Evolutionary conservation across 2,888 invertebrate genomes (phyloP).

Genomic region (Heteropelma amictum): DNA sequence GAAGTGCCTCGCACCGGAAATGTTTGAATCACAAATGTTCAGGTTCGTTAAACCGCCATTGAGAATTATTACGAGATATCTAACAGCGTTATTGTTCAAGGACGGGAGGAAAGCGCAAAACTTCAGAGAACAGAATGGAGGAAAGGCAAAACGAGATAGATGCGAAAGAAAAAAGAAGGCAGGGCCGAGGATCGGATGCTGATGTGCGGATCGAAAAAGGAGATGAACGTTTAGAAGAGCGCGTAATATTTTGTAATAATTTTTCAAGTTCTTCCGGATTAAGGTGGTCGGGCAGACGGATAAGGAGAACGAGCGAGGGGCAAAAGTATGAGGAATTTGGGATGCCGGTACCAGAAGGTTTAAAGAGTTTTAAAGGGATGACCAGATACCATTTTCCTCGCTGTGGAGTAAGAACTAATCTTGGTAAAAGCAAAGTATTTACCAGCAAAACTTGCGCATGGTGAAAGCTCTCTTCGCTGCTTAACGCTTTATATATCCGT

Average conservation of each 20-base stretch:
- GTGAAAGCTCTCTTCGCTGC: constrained; percentile 51
- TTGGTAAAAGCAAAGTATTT: constrained; percentile 61
- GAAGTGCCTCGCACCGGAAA: too few species aligned
- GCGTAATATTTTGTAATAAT: constrained; percentile 68
- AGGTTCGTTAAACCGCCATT: too few species aligned
- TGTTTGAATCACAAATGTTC: too few species aligned
- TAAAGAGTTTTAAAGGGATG: constrained; percentile 16
- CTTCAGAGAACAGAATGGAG: too few species aligned
- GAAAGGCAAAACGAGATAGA: too few species aligned
- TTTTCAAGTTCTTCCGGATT: constrained; percentile 59
- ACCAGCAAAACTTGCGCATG: constrained; percentile 54
- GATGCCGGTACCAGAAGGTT: neutral
- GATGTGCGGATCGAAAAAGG: constrained; percentile 19
- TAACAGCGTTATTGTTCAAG: too few species aligned
- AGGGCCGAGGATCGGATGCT: neutral
- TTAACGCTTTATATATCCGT: constrained; percentile 60
- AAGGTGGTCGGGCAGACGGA: constrained; percentile 5
- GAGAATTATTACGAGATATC: too few species aligned
- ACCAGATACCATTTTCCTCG: constrained; percentile 34
- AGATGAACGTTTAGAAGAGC: too few species aligned
- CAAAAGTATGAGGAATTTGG: neutral
- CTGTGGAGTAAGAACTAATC: constrained; percentile 51
- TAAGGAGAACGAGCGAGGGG: constrained; percentile 34
- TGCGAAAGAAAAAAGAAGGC: neutral
- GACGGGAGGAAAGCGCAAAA: too few species aligned